These are phyloP conservation scores for Myripristis murdjan DNA, from an alignment of 2,797 vertebrate genomes.

Conservation along the genomic window DNA sequence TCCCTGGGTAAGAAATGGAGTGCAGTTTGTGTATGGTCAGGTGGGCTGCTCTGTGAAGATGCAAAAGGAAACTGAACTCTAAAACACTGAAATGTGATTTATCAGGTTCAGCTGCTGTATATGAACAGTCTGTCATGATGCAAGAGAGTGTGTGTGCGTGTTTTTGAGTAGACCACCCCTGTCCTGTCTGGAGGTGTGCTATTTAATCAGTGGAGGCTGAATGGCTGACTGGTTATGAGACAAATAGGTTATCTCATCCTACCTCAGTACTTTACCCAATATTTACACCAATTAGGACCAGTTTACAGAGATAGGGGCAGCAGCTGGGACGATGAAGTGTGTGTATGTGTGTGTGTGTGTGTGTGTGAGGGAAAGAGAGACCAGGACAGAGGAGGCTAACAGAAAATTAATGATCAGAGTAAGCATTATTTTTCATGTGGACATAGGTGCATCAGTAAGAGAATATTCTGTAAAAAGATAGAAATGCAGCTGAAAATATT, in stretches of 20 bases:
- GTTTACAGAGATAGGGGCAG: slow-evolving; percentile 88
- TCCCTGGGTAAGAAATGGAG: background rate
- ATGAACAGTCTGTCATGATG: slow-evolving; percentile 9
- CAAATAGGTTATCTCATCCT: slow-evolving; percentile 87
- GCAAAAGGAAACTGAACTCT: too few species aligned
- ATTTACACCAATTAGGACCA: slow-evolving; percentile 94
- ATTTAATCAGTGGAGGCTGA: slow-evolving; percentile 82
- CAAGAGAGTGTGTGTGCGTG: slow-evolving; percentile 31
- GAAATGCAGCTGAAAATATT: background rate
- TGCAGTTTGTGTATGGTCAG: background rate
- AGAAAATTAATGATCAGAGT: background rate
- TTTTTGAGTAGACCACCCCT: slow-evolving; percentile 51
- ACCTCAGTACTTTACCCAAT: slow-evolving; percentile 90
- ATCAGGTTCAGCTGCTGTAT: slow-evolving; percentile 6
- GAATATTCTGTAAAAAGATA: background rate
- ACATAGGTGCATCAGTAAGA: background rate
- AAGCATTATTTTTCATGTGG: slow-evolving; percentile 15
- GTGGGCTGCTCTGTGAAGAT: background rate
- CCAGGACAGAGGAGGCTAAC: background rate
- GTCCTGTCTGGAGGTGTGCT: slow-evolving; percentile 68
- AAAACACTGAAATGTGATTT: slow-evolving; percentile 8
- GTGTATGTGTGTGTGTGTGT: slow-evolving; percentile 27
- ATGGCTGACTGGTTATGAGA: slow-evolving; percentile 87
- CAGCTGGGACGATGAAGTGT: slow-evolving; percentile 56
- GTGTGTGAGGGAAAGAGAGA: slow-evolving; percentile 12